Base-by-base conservation (phyloP, 2,888 invertebrate genomes). In the Ecliptopera silaceata region DNA sequence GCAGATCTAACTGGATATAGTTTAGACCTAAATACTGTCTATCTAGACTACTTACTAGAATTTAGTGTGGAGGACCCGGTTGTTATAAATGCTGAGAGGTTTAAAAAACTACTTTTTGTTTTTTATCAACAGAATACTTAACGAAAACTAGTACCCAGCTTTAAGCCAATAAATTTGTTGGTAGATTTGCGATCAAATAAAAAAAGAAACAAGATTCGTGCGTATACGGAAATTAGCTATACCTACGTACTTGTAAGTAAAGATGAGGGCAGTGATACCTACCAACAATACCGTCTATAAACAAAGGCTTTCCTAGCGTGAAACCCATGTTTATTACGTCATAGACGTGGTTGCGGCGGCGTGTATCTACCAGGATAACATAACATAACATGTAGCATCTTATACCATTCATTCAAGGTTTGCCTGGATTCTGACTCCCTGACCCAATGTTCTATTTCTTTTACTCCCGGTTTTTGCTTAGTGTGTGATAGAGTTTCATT, bases 41-140 rank as follows among this genome's bases (percentile, higher is more conserved):
- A 73, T 74, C 72, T 69, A 74, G 72, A 66, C 70, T 75, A 72
- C 74, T 81, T 82, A 84, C 83, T 80, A 77, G 68, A 63, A 66
- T 55, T 59, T 64, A 66, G 66, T 66, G 64, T 49, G 52, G n/a
- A 39, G 55, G 66, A 68, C 65, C 55, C 60, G 66, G 68, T 57
- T 55, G 48, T 38, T 56, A 68, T 62, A 50, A 66, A 17, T 41
- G 17, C n/a, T 32, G 41, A 63, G 63, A 50, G 58, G 59, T 54
- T 12, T 11, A 31, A 6, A 1, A 12, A 12, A 11, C 11, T 34
- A 36, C 8, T 1, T 15, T 6, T 8, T 36, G 10, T 8, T 36
- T 36, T 6, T 15, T 34, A 34, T 34, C n/a, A 12, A 12, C 12
- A 12, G 12, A 32, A 32, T 22, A 22, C 22, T 4, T 6, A 22